phyloP scores from a whole-genome alignment of 2,797 vertebrate species.

The Ambastaia sidthimunki region DNA sequence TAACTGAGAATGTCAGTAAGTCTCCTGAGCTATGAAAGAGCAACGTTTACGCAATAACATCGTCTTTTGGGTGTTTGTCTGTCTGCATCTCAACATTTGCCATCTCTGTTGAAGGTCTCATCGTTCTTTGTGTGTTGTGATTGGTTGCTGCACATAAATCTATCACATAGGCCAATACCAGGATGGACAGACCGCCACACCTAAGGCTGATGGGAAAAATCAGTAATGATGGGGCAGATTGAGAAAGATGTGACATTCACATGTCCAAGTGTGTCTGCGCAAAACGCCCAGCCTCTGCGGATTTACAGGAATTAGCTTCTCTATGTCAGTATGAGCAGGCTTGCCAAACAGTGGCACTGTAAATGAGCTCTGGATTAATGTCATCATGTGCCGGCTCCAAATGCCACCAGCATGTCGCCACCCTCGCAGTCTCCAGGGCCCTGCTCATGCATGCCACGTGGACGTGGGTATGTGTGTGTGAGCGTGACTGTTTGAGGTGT shows the following conservation, averaged over 20 bases:
- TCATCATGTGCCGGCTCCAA: conserved; percentile 57
- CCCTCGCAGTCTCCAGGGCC: conserved; percentile 60
- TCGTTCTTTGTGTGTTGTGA: background rate
- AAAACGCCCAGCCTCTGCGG: conserved; percentile 43
- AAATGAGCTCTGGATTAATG: conserved; percentile 62
- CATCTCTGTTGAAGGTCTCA: background rate
- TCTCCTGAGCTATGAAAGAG: background rate
- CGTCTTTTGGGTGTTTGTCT: background rate
- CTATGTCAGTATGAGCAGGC: conserved; percentile 23
- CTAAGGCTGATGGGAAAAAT: conserved; percentile 45
- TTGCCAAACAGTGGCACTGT: conserved; percentile 45
- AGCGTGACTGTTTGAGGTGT: conserved; percentile 7
- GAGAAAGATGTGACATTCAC: conserved; percentile 67
- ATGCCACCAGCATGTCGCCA: conserved; percentile 54
- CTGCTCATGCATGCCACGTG: conserved; percentile 52
- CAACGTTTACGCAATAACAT: background rate
- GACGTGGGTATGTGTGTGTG: background rate
- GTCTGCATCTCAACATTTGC: background rate
- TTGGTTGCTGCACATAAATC: conserved; percentile 2
- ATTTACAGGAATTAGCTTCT: conserved; percentile 50
- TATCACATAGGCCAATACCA: conserved; percentile 1
- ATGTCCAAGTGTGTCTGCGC: conserved; percentile 52
- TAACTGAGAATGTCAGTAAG: background rate
- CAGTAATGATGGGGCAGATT: conserved; percentile 56
- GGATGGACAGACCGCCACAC: conserved; percentile 31